Percentiles rank a stretch among this genome's conserved stretches.
phyloP scores from a whole-genome alignment of 2,113 vertebrate genomes.

The Ploceus nigricollis region DNA sequence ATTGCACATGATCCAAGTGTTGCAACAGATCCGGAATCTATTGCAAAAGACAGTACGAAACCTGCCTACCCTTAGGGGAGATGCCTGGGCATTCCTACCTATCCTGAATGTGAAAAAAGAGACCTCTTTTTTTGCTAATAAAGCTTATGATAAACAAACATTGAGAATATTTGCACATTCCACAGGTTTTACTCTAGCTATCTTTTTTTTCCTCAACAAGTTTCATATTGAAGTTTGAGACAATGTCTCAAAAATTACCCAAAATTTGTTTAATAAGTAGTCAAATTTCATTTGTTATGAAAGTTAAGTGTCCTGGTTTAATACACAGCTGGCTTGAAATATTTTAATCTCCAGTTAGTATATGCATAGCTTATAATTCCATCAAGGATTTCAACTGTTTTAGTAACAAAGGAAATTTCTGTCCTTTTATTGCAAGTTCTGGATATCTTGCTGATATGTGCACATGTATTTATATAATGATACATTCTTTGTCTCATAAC shows the following conservation, averaged over 20 bases:
- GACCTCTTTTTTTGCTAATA: neutral
- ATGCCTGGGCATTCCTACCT: neutral
- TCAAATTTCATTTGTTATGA: neutral
- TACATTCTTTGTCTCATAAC: neutral
- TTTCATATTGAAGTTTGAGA: neutral
- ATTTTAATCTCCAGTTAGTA: neutral
- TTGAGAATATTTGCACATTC: neutral
- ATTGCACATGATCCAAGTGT: neutral
- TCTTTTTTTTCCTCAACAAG: accelerated
- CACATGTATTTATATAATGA: neutral
- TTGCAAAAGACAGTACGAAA: neutral
- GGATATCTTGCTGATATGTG: neutral
- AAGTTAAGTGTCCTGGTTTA: neutral
- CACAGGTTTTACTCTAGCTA: neutral
- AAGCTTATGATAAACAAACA: neutral
- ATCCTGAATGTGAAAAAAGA: neutral
- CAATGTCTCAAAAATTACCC: neutral
- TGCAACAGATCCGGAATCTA: neutral
- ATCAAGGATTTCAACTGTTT: neutral
- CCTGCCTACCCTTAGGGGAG: neutral
- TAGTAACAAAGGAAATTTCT: neutral
- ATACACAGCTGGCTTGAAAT: neutral
- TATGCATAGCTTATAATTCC: neutral
- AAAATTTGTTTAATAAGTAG: neutral
- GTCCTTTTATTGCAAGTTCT: neutral